Base-by-base conservation (phyloP, 2,888 invertebrate species). In the Allacma fusca region DNA sequence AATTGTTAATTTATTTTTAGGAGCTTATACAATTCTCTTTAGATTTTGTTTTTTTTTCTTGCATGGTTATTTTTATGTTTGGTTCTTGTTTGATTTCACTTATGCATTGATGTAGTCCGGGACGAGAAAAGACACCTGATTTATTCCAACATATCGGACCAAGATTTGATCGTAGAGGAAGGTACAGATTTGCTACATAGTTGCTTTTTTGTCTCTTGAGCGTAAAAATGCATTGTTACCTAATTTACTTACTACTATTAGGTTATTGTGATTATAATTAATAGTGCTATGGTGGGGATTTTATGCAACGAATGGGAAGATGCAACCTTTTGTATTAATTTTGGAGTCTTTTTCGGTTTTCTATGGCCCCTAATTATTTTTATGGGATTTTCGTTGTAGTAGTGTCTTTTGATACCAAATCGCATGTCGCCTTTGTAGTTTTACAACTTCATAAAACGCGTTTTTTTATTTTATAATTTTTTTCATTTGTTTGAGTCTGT, bases 71-170 rank as follows among this genome's bases (percentile, higher is more conserved):
- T 77, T 70, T 78, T 76, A 78, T 77, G 44, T 71, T 78, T 78
- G 77, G 44, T 68, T 57, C 80, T 84, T 83, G 78, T 80, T 80
- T 76, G 50, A 34, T 70, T 29, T 73, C 65, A 65, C 78, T 83
- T 82, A 81, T 81, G 84, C 80, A 82, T 78, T 78, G 71, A 29
- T 70, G 67, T 78, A 95, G 94, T 88, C 94, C 95, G 84, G 93
- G 92, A 86, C 91, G 93, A 85, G 94, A 95, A 88, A 88, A 89
- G 87, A 93, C 93, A 85, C 94, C 94, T 82, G 91, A 91, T 87
- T 87, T 89, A 85, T 91, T 94, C 89, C 95, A 94, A 84, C 95
- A 95, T 90, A 93, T 93, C 88, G 95, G 95, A 85, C 95, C 95
- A 84, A 90, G 94, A 87, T 95, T 95, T 91, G 92, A 94, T 88